These are phyloP conservation scores for Scortum barcoo DNA, from an alignment of 2,113 vertebrate genomes.

Conservation along the genomic window DNA sequence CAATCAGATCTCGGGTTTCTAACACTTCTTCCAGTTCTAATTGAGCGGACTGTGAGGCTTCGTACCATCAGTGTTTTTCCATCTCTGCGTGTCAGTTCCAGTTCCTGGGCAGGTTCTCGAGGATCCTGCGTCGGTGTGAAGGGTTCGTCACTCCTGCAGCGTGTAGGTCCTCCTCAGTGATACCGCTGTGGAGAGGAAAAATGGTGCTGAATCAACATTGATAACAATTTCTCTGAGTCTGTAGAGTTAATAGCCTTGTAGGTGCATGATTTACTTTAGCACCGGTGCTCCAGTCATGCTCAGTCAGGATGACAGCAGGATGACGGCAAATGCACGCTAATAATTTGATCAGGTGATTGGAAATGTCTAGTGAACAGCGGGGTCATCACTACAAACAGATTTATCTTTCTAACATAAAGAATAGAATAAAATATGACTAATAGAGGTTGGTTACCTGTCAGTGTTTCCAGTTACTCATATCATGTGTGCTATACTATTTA, in stretches of 20 bases:
- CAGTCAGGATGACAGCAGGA: not conserved
- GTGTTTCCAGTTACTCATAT: not conserved
- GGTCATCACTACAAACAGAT: not conserved
- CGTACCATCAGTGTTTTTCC: not conserved
- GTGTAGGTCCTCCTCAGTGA: conserved; percentile 84
- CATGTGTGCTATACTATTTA: not conserved
- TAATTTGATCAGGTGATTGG: conserved; percentile 2
- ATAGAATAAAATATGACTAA: not conserved
- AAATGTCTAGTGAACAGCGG: not conserved
- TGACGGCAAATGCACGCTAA: conserved; percentile 9
- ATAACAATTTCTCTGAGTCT: not conserved
- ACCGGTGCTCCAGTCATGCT: not conserved
- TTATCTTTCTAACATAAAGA: not conserved
- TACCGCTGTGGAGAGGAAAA: conserved; percentile 73
- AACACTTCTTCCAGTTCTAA: conserved; percentile 51
- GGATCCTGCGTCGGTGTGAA: conserved; percentile 75
- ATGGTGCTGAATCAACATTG: not conserved
- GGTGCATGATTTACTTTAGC: not conserved
- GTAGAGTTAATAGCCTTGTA: not conserved
- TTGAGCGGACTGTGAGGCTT: conserved; percentile 1
- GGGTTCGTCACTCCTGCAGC: conserved; percentile 78
- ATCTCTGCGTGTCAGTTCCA: conserved; percentile 79
- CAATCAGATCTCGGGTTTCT: not conserved
- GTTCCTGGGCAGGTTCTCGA: conserved; percentile 79
- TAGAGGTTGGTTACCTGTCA: not conserved